Evolutionary conservation across 2,888 invertebrate genomes (phyloP).

Genomic region (Aleiodes leptofemur): DNA sequence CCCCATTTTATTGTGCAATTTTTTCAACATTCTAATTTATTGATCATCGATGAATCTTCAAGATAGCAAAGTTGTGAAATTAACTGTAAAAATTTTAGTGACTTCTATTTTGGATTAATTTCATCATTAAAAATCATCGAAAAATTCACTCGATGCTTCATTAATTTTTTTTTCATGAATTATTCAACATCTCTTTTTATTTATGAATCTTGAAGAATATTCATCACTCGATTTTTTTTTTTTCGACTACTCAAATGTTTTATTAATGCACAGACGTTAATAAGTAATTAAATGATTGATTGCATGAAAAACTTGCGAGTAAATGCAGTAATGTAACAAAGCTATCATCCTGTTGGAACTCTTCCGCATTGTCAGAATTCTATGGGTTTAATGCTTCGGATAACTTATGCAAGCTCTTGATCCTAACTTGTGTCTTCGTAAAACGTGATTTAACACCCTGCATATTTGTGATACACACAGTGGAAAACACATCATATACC

Average conservation of each 20-base stretch:
- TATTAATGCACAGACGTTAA: neutral
- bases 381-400: constrained; percentile 16
- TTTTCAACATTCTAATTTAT: too few relatives aligned
- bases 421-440: constrained; percentile 34
- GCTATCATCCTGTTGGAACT: neutral
- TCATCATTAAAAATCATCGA: neutral
- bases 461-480: constrained; percentile 16
- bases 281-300: constrained; percentile 11
- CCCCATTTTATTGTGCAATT: neutral
- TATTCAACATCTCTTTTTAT: neutral
- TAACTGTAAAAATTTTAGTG: too few relatives aligned
- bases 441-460: constrained; percentile 41
- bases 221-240: neutral
- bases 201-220: neutral
- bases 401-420: constrained; percentile 38
- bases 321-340: constrained; percentile 8
- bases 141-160: constrained; percentile 29
- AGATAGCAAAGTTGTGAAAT: too few relatives aligned
- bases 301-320: neutral
- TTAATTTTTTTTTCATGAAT: neutral
- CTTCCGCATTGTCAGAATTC: constrained; percentile 30
- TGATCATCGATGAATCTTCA: too few relatives aligned
- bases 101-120: constrained; percentile 6
- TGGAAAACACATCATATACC: constrained; percentile 8
- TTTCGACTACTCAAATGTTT: neutral